phyloP scores from a whole-genome alignment of 2,797 vertebrate species.

The Rhinophrynus dorsalis region DNA sequence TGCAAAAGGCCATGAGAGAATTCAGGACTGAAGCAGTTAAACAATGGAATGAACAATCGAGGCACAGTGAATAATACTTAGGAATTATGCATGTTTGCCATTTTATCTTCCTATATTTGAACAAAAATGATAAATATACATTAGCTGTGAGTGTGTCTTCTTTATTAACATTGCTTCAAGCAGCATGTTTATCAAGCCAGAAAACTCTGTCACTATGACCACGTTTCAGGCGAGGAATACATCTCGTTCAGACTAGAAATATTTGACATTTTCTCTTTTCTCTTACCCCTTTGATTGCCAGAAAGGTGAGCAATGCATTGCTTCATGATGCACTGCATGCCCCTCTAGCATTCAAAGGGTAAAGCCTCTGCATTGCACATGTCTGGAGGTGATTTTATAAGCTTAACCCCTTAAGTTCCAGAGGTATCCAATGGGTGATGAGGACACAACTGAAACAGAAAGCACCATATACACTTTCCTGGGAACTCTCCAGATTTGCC shows the following conservation, averaged over 20 bases:
- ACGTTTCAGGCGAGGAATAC: slow-evolving; percentile 23
- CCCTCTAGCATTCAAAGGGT: no score
- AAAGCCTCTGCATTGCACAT: no score
- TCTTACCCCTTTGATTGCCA: slow-evolving; percentile 4
- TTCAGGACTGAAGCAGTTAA: slow-evolving; percentile 14
- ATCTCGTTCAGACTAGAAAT: slow-evolving; percentile 40
- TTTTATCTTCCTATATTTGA: slow-evolving; percentile 44
- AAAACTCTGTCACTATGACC: slow-evolving; percentile 32
- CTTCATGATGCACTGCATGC: no score
- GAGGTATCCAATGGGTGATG: no score
- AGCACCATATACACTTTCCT: no score
- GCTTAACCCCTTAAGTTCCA: no score
- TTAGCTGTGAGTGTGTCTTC: slow-evolving; percentile 38
- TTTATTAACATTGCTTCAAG: slow-evolving; percentile 48
- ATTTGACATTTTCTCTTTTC: slow-evolving; percentile 40
- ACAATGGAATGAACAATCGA: slow-evolving; percentile 21
- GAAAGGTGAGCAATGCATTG: no score
- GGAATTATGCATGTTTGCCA: slow-evolving; percentile 45
- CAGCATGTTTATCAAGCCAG: slow-evolving; percentile 37
- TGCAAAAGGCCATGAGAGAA: neutral
- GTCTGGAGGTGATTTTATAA: no score
- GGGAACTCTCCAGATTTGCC: no score
- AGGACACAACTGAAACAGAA: no score
- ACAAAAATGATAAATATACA: slow-evolving; percentile 50
- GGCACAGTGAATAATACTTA: slow-evolving; percentile 26